phyloP scores from a whole-genome alignment of 2,113 vertebrate genomes.

The Phrynosoma blainvillii region DNA sequence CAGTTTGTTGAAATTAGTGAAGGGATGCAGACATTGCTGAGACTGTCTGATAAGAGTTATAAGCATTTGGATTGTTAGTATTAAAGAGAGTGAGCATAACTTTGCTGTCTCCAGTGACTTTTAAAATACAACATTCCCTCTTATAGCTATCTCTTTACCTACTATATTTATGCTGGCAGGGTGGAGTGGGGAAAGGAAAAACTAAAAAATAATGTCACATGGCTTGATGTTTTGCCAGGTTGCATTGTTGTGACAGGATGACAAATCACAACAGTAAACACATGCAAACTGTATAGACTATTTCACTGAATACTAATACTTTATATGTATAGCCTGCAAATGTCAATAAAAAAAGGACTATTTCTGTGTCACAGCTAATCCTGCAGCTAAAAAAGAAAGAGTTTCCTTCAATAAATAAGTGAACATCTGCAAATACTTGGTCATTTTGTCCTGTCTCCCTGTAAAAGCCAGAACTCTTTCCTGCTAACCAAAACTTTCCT shows the following conservation, averaged over 20 bases:
- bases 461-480: background rate
- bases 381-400: too few relatives aligned
- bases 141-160: conserved; percentile 46
- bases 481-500: background rate
- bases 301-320: background rate
- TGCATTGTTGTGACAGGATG: conserved; percentile 36
- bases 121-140: conserved; percentile 62
- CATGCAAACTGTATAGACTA: background rate
- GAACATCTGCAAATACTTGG: background rate
- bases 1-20: conserved; percentile 82
- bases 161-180: conserved; percentile 49
- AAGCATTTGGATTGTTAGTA: conserved; percentile 74
- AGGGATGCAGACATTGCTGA: conserved; percentile 72
- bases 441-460: background rate
- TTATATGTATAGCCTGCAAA: background rate
- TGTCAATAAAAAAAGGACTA: background rate
- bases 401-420: background rate
- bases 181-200: conserved; percentile 32
- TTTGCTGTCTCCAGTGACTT: conserved; percentile 66
- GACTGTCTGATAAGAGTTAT: conserved; percentile 75
- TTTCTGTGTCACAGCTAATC: background rate
- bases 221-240: conserved; percentile 22
- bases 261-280: conserved; percentile 34
- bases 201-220: conserved; percentile 12
- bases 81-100: conserved; percentile 67